phyloP scores from a whole-genome alignment of 2,888 invertebrate genomes.

The Synanthedon vespiformis region DNA sequence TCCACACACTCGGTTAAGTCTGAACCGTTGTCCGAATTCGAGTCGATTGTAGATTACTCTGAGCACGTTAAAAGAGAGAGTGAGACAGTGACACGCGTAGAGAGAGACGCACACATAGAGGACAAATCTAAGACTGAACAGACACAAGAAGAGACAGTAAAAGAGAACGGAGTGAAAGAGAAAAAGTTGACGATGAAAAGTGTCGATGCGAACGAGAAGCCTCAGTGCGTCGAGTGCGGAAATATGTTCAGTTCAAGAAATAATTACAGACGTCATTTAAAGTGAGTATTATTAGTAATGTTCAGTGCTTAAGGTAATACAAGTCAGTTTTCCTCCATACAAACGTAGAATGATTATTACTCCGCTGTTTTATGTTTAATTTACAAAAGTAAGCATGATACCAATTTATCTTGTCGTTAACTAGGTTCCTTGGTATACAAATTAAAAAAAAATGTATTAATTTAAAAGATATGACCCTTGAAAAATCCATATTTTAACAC shows the following conservation, averaged over 20 bases:
- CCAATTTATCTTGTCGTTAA: too few species aligned
- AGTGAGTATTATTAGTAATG: slow-evolving; percentile 27
- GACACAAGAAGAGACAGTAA: not conserved
- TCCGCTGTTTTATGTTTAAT: too few species aligned
- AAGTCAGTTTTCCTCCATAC: too few species aligned
- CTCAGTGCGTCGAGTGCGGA: slow-evolving; percentile 50
- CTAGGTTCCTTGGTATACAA: too few species aligned
- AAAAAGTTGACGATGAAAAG: not conserved
- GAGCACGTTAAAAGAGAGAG: not conserved
- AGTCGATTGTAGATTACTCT: not conserved
- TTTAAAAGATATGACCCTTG: too few species aligned
- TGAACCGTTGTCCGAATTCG: not conserved
- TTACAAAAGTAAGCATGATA: too few species aligned
- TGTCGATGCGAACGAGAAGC: slow-evolving; percentile 19
- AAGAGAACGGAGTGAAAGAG: not conserved
- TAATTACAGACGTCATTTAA: slow-evolving; percentile 50
- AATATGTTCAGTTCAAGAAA: slow-evolving; percentile 55
- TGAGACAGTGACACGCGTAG: not conserved
- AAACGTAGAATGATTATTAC: too few species aligned
- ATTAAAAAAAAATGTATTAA: too few species aligned
- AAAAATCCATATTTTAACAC: too few species aligned
- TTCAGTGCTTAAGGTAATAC: too few species aligned
- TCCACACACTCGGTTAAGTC: not conserved
- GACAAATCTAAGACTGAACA: not conserved
- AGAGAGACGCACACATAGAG: not conserved